phyloP scores from a whole-genome alignment of 2,113 vertebrate species.

The Cryptotis parvus region DNA sequence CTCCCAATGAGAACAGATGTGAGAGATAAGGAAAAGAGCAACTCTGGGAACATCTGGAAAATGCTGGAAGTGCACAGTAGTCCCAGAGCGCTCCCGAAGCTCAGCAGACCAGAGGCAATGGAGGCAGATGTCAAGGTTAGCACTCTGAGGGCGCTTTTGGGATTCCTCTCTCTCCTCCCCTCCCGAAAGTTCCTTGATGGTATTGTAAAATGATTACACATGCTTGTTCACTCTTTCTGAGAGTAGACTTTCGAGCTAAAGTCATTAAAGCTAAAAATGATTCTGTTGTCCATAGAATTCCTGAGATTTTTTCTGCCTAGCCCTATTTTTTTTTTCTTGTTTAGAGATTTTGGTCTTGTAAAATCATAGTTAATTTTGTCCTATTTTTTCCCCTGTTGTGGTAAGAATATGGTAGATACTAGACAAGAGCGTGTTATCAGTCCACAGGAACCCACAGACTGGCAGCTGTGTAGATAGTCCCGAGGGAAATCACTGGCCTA shows the following conservation, averaged over 20 bases:
- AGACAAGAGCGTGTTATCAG: background rate
- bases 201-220: constrained; percentile 75
- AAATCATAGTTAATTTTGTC: background rate
- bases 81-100: background rate
- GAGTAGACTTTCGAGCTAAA: constrained; percentile 50
- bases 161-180: constrained; percentile 18
- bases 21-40: background rate
- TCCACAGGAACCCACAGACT: background rate
- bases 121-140: constrained; percentile 45
- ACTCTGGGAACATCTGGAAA: constrained; percentile 71
- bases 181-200: background rate
- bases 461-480: no score
- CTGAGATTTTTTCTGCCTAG: constrained; percentile 39
- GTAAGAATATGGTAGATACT: background rate
- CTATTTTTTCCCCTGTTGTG: background rate
- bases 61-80: background rate
- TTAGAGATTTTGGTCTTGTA: constrained; percentile 10
- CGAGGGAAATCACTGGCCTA: background rate
- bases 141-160: background rate
- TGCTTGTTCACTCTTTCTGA: constrained; percentile 4
- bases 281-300: constrained; percentile 41
- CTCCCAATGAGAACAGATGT: constrained; percentile 34
- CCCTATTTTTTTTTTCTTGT: background rate
- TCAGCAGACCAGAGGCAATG: background rate
- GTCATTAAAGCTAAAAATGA: constrained; percentile 68